These are phyloP conservation scores for Eugnorisma glareosa DNA, from an alignment of 2,888 invertebrate species.

Conservation along the genomic window DNA sequence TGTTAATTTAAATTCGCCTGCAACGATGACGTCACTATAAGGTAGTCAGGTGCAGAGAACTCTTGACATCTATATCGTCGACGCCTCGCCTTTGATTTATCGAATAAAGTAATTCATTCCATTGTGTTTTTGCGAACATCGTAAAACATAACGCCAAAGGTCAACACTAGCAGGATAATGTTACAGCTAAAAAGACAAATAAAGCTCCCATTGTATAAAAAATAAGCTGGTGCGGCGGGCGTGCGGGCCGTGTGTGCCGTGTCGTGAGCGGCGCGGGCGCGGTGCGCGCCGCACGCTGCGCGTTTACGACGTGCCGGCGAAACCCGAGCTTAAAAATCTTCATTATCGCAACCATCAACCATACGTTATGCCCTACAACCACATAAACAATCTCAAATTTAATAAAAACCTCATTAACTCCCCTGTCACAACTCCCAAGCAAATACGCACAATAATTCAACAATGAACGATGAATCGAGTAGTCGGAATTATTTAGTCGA, in stretches of 20 bases:
- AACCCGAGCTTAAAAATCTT: slow-evolving; percentile 83
- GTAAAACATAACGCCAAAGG: slow-evolving; percentile 75
- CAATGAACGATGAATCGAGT: slow-evolving; percentile 47
- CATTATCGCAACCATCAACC: slow-evolving; percentile 81
- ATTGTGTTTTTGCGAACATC: slow-evolving; percentile 71
- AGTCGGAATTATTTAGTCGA: slow-evolving; percentile 51
- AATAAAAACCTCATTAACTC: slow-evolving; percentile 73
- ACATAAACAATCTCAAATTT: slow-evolving; percentile 78
- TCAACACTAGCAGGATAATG: slow-evolving; percentile 77
- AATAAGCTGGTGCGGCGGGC: slow-evolving; percentile 48
- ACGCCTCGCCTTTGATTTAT: slow-evolving; percentile 64
- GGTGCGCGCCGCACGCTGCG: slow-evolving; percentile 74
- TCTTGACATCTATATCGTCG: slow-evolving; percentile 61
- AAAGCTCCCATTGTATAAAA: slow-evolving; percentile 72
- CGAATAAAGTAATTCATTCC: slow-evolving; percentile 70
- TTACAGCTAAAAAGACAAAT: slow-evolving; percentile 71
- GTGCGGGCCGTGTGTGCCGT: slow-evolving; percentile 41
- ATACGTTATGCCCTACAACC: slow-evolving; percentile 73
- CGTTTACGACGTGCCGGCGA: slow-evolving; percentile 78
- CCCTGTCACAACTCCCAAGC: slow-evolving; percentile 63
- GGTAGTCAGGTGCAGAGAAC: slow-evolving; percentile 58
- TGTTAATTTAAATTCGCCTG: slow-evolving; percentile 49
- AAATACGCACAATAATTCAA: slow-evolving; percentile 56
- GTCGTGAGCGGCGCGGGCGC: slow-evolving; percentile 13
- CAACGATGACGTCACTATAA: slow-evolving; percentile 51